Conservation (phyloP, 2,797 vertebrate species). For the Arrhamphus sclerolepis region DNA sequence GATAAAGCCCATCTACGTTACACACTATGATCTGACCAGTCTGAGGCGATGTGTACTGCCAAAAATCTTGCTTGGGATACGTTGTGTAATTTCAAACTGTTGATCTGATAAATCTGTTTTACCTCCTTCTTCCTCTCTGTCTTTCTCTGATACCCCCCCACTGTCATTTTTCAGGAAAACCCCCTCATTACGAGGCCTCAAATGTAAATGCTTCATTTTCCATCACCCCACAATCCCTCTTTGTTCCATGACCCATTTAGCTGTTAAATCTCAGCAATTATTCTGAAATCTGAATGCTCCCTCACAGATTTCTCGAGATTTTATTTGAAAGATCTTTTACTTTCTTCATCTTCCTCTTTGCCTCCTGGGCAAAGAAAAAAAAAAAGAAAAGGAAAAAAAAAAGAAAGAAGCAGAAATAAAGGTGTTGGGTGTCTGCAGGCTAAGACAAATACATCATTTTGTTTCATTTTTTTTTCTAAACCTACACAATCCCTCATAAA, state of each 20-base stretch:
- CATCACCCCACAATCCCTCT: slow-evolving; percentile 70
- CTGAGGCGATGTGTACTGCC: slow-evolving; percentile 41
- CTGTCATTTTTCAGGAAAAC: slow-evolving; percentile 82
- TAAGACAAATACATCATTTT: slow-evolving; percentile 5
- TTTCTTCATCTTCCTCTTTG: slow-evolving; percentile 62
- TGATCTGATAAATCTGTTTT: slow-evolving; percentile 55
- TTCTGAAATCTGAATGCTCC: slow-evolving; percentile 75
- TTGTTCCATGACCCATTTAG: slow-evolving; percentile 76
- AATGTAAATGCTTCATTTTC: slow-evolving; percentile 73
- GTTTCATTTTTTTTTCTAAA: slow-evolving; percentile 7
- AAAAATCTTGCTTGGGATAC: slow-evolving; percentile 58
- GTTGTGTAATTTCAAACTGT: slow-evolving; percentile 56
- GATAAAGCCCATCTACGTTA: slow-evolving; percentile 11
- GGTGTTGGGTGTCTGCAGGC: slow-evolving; percentile 67
- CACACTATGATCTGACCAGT: slow-evolving; percentile 20
- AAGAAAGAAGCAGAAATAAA: slow-evolving; percentile 50
- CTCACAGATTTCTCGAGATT: slow-evolving; percentile 65
- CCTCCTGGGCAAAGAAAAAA: slow-evolving; percentile 62
- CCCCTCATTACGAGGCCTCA: slow-evolving; percentile 76
- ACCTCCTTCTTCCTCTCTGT: slow-evolving; percentile 36
- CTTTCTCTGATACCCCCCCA: slow-evolving; percentile 63
- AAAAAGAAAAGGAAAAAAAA: slow-evolving; percentile 50
- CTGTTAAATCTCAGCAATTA: slow-evolving; percentile 79
- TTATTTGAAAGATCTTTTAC: slow-evolving; percentile 56
- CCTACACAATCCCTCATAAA: background rate